Evolutionary conservation across 1,140 invertebrate species (phyloP).

Genomic region (Heliconius hewitsoni): DNA sequence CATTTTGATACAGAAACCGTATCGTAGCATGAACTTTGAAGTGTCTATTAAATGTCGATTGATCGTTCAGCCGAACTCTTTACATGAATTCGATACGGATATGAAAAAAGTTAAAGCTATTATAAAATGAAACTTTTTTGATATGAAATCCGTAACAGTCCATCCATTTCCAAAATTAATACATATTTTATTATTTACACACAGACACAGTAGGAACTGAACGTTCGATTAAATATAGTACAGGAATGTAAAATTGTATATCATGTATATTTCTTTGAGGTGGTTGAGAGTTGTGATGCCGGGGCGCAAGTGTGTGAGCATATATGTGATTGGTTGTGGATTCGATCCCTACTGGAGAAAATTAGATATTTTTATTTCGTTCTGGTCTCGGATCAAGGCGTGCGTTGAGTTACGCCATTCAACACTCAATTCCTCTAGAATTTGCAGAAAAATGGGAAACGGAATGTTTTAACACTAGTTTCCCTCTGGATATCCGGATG

Average conservation of each 20-base stretch:
- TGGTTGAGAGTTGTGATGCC: no score
- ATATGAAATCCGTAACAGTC: conserved; percentile 18
- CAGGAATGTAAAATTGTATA: neutral
- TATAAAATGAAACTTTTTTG: conserved; percentile 32
- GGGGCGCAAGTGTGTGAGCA: no score
- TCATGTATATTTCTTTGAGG: neutral
- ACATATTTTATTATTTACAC: neutral
- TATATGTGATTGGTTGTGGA: no score
- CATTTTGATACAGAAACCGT: neutral
- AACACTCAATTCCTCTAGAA: no score
- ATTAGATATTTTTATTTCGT: no score
- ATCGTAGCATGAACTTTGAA: conserved; percentile 27
- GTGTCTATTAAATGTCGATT: conserved; percentile 33
- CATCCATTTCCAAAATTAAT: conserved; percentile 3
- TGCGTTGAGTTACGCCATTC: no score
- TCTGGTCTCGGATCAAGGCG: no score
- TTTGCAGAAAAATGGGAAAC: no score
- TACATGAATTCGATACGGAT: conserved; percentile 29
- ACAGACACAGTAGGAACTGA: neutral
- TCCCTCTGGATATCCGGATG: no score
- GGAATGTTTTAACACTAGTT: no score
- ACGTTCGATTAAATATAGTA: neutral
- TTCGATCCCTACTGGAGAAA: no score
- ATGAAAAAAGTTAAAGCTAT: conserved; percentile 39
- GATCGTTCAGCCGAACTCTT: conserved; percentile 22